Percentiles rank a stretch among this genome's conserved stretches.
phyloP scores from a whole-genome alignment of 2,113 vertebrate genomes.

The Zapus hudsonius region DNA sequence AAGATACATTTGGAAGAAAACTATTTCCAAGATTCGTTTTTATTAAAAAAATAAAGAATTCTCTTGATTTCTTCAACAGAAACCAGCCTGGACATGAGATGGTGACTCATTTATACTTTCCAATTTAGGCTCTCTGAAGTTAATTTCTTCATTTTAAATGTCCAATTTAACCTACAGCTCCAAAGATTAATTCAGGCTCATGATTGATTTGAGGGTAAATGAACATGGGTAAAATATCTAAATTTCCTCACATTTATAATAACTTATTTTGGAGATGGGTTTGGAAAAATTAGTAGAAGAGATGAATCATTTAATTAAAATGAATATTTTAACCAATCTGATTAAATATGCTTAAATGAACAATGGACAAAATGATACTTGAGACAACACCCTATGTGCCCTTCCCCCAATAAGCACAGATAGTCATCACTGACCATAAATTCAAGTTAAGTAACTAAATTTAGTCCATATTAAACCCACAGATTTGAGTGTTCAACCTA shows the following conservation, averaged over 20 bases:
- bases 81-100: not conserved
- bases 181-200: not conserved
- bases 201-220: not conserved
- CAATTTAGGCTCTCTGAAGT: constrained; percentile 17
- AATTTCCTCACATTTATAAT: not conserved
- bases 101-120: not conserved
- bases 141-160: constrained; percentile 28
- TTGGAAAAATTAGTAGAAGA: not conserved
- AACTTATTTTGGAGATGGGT: not conserved
- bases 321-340: not conserved
- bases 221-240: not conserved
- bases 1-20: not conserved
- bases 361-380: not conserved
- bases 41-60: not conserved
- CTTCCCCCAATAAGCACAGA: not conserved
- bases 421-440: not conserved
- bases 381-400: not conserved
- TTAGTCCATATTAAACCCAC: not conserved
- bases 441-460: constrained; percentile 13
- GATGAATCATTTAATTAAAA: not conserved
- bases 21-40: not conserved
- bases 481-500: not conserved
- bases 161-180: not conserved
- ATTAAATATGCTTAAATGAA: not conserved
- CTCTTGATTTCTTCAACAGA: not conserved